Conservation (phyloP, 1,140 invertebrate genomes). For the Orius insidiosus region DNA sequence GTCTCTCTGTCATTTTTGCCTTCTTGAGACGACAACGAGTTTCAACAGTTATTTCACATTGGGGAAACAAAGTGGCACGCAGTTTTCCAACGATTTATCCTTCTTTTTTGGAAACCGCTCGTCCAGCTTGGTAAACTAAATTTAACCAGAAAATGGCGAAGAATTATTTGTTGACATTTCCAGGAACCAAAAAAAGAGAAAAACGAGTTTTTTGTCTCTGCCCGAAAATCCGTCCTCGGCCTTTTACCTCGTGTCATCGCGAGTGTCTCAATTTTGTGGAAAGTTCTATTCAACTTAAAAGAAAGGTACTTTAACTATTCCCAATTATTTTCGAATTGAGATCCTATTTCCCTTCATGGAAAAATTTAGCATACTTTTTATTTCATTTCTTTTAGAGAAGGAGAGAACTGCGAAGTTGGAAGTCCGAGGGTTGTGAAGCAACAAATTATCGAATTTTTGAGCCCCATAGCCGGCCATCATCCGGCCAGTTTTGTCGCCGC, state of each 20-base stretch:
- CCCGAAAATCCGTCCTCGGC: conserved; percentile 53
- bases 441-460: conserved; percentile 68
- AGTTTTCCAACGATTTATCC: too few species aligned
- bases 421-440: conserved; percentile 49
- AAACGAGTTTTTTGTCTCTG: conserved; percentile 28
- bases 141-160: too few species aligned
- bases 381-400: conserved; percentile 16
- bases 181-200: conserved; percentile 16
- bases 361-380: background rate
- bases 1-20: conserved; percentile 67
- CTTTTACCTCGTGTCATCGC: conserved; percentile 68
- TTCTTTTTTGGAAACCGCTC: too few species aligned
- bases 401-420: conserved; percentile 32
- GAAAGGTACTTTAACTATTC: conserved; percentile 27
- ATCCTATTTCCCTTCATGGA: background rate
- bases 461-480: conserved; percentile 74
- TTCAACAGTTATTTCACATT: too few species aligned
- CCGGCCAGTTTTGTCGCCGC: conserved; percentile 66
- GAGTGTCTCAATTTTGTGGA: conserved; percentile 64
- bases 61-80: too few species aligned
- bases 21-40: conserved; percentile 44
- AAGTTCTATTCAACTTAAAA: conserved; percentile 36
- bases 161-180: too few species aligned
- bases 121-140: too few species aligned
- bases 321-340: background rate